Evolutionary conservation across 2,888 invertebrate genomes (phyloP).

Genomic region (Phyllotreta cruciferae): DNA sequence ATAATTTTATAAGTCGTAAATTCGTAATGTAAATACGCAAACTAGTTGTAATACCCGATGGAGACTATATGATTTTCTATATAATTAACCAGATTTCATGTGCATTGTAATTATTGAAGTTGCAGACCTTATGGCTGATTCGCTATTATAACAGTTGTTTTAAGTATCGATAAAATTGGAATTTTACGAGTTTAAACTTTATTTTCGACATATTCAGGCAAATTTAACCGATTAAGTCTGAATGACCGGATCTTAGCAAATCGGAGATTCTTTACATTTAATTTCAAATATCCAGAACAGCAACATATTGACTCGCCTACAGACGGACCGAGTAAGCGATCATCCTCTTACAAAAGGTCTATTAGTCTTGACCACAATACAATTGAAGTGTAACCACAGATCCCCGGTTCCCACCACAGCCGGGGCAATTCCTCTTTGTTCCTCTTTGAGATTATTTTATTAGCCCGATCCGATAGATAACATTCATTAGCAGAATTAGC

Average conservation of each 20-base stretch:
- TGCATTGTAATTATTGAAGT: neutral
- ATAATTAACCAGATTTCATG: conserved; percentile 8
- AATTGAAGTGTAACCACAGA: conserved; percentile 49
- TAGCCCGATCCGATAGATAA: conserved; percentile 36
- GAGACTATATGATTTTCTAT: neutral
- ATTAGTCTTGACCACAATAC: conserved; percentile 46
- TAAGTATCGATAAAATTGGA: too few species aligned
- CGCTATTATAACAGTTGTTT: too few species aligned
- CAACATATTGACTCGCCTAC: too few species aligned
- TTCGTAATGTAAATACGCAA: conserved; percentile 19
- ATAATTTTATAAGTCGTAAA: conserved; percentile 32
- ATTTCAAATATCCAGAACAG: too few species aligned
- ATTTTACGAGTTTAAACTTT: too few species aligned
- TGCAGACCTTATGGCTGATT: too few species aligned
- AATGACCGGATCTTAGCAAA: too few species aligned
- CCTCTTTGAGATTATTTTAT: conserved; percentile 37
- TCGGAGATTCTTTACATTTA: too few species aligned
- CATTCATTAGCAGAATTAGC: conserved; percentile 36
- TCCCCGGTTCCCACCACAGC: conserved; percentile 48
- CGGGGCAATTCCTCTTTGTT: conserved; percentile 42
- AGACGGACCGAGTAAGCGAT: conserved; percentile 20
- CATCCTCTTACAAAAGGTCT: conserved; percentile 39
- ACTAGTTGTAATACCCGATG: neutral
- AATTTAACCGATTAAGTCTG: too few species aligned
- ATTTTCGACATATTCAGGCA: too few species aligned